phyloP scores from a whole-genome alignment of 2,888 invertebrate genomes.

The Platycheirus rosarum region DNA sequence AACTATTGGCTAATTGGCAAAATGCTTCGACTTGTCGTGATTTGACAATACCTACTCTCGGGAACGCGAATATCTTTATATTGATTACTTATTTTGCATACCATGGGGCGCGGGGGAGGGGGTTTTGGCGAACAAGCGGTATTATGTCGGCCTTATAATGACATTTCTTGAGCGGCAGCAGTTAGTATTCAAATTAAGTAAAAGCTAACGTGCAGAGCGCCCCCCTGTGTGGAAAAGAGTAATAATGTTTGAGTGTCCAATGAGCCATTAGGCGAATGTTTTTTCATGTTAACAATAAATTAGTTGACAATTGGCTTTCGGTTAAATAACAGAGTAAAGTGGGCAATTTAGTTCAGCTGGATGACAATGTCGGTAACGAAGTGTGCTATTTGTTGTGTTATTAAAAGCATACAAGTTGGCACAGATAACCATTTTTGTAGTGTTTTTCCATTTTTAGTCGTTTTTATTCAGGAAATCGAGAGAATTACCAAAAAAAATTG shows the following conservation, averaged over 20 bases:
- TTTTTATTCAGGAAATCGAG: too few relatives aligned
- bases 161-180: constrained; percentile 45
- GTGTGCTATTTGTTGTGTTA: constrained; percentile 1
- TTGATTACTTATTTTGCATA: constrained; percentile 50
- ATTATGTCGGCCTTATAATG: constrained; percentile 38
- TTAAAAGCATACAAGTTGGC: too few relatives aligned
- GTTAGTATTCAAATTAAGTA: constrained; percentile 64
- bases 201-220: constrained; percentile 28
- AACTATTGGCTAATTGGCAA: constrained; percentile 74
- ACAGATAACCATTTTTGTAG: too few relatives aligned
- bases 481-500: too few relatives aligned
- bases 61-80: constrained; percentile 71
- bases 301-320: constrained; percentile 70
- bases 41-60: constrained; percentile 71
- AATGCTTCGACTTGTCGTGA: constrained; percentile 73
- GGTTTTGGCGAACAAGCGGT: not conserved
- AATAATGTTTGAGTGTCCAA: constrained; percentile 55
- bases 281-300: constrained; percentile 71
- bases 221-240: constrained; percentile 39
- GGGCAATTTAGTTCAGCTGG: too few relatives aligned
- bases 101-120: not conserved
- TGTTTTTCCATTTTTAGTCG: too few relatives aligned
- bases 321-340: not conserved
- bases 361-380: not conserved
- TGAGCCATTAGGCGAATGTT: constrained; percentile 71